Evolutionary conservation across 2,113 vertebrate genomes (phyloP).

Genomic region (Gasterosteus nipponicus): DNA sequence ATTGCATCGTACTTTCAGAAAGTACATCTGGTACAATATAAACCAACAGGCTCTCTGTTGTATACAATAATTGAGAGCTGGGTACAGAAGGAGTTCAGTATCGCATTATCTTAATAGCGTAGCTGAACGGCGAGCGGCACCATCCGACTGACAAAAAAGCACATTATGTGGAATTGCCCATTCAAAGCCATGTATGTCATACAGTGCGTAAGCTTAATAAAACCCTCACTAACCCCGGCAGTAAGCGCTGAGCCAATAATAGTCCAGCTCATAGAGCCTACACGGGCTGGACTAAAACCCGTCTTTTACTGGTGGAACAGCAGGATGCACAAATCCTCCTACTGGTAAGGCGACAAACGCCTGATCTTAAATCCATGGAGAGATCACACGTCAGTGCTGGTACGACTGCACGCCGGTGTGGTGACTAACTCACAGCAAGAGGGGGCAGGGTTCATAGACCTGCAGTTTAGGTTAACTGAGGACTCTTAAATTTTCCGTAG

Average conservation of each 20-base stretch:
- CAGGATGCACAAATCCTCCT: conserved; percentile 20
- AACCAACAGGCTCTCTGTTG: conserved; percentile 24
- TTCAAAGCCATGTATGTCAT: conserved; percentile 25
- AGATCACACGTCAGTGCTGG: neutral
- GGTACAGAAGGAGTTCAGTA: neutral
- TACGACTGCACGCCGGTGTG: neutral
- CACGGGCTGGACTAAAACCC: conserved; percentile 20
- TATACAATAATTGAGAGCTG: conserved; percentile 4
- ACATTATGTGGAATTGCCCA: conserved; percentile 31
- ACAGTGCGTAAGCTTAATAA: conserved; percentile 13
- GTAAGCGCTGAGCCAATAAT: conserved; percentile 45
- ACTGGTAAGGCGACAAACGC: neutral
- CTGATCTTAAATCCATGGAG: conserved; percentile 8
- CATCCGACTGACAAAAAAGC: conserved; percentile 6
- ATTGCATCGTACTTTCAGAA: neutral
- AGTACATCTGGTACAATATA: conserved; percentile 16
- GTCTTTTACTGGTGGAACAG: conserved; percentile 26
- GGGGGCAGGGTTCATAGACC: no score
- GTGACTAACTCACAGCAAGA: neutral
- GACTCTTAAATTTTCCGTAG: no score
- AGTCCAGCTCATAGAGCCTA: conserved; percentile 28
- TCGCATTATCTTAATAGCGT: conserved; percentile 29
- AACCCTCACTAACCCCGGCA: conserved; percentile 32
- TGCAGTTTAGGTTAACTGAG: no score
- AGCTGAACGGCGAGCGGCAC: conserved; percentile 11